A percentile compares a stretch with the other conserved stretches of the same genome.
These are phyloP conservation scores for Dendronephthya gigantea DNA, from an alignment of 64 coral and sea anemone genomes.

Conservation along the genomic window DNA sequence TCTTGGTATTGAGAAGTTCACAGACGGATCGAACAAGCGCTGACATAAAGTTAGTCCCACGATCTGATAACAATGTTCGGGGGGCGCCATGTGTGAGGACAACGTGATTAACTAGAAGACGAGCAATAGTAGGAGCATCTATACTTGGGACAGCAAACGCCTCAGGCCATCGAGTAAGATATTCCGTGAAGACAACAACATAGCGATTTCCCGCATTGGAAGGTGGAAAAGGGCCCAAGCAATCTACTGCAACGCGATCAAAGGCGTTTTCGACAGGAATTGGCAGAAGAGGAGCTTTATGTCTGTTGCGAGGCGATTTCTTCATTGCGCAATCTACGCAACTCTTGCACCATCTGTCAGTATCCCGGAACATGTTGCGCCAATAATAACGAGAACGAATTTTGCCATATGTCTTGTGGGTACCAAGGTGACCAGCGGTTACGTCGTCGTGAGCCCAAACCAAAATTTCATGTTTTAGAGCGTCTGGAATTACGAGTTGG, in stretches of 20 bases:
- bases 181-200: background rate
- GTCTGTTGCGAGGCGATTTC: conserved; percentile 27
- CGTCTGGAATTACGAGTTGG: too few relatives aligned
- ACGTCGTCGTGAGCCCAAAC: too few relatives aligned
- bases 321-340: conserved; percentile 40
- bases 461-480: too few relatives aligned
- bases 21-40: background rate
- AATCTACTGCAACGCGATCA: background rate
- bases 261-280: background rate
- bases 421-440: too few relatives aligned
- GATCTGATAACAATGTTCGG: background rate
- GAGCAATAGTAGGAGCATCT: background rate
- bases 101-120: background rate
- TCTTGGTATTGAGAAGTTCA: background rate
- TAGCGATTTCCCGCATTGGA: background rate
- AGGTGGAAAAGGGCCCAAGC: background rate
- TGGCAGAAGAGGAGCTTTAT: background rate
- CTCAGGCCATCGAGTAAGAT: background rate
- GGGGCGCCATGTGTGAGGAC: background rate
- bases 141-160: background rate
- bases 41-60: background rate
- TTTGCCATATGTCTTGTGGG: too few relatives aligned
- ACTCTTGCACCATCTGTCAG: background rate
- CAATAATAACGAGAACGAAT: too few relatives aligned
- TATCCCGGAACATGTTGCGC: too few relatives aligned